Conservation (phyloP, 2,888 invertebrate genomes). For the Deroplatys truncata region DNA sequence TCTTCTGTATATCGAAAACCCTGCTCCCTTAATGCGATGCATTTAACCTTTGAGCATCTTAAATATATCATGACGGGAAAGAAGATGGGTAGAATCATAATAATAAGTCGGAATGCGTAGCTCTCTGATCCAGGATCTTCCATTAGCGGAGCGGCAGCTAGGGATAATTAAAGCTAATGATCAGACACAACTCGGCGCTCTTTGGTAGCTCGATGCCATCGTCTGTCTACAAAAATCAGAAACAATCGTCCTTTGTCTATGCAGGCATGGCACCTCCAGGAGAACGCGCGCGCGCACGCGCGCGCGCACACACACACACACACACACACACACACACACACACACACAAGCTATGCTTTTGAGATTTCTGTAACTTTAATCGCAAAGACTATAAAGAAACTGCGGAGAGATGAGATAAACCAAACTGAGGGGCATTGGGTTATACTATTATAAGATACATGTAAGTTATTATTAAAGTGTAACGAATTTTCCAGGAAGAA, state of each 20-base stretch:
- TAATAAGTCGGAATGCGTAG: not conserved
- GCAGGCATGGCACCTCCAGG: not conserved
- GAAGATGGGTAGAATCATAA: not conserved
- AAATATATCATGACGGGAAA: not conserved
- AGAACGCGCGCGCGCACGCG: too few species aligned
- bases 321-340: too few species aligned
- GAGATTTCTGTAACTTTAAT: too few species aligned
- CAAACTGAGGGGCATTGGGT: too few species aligned
- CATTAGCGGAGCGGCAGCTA: not conserved
- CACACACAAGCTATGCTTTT: too few species aligned
- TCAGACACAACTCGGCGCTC: not conserved
- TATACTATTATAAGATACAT: too few species aligned
- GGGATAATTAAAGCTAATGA: slow-evolving; percentile 1
- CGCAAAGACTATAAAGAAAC: too few species aligned
- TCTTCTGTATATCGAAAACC: not conserved
- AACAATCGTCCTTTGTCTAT: not conserved
- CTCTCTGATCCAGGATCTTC: not conserved
- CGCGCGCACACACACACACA: too few species aligned
- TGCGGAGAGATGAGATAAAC: too few species aligned
- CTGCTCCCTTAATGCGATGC: not conserved
- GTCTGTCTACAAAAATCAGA: not conserved
- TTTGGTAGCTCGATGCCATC: not conserved
- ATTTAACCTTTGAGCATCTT: not conserved
- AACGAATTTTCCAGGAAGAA: too few species aligned
- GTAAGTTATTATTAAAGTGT: too few species aligned